These are phyloP conservation scores for Chydorus sphaericus DNA, from an alignment of 2,888 invertebrate genomes.

Conservation along the genomic window DNA sequence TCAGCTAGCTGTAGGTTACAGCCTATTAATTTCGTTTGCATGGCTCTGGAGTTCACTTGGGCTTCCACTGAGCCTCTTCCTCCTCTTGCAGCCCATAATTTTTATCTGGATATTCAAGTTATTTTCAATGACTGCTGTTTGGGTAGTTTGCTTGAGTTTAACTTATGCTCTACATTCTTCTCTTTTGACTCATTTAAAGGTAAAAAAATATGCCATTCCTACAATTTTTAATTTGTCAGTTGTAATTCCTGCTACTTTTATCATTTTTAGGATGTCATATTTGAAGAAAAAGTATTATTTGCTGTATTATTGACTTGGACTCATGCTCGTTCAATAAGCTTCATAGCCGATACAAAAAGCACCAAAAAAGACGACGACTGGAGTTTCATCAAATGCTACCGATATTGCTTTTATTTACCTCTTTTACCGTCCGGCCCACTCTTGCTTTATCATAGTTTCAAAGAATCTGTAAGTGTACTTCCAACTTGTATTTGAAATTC, in stretches of 20 bases:
- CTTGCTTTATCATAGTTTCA: slow-evolving; percentile 56
- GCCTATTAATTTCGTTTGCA: slow-evolving; percentile 34
- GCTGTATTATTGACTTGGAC: slow-evolving; percentile 49
- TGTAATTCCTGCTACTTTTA: neutral
- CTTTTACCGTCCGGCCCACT: slow-evolving; percentile 73
- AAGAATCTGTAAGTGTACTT: slow-evolving; percentile 28
- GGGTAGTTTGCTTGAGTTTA: slow-evolving; percentile 21
- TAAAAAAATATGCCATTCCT: neutral
- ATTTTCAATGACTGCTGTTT: slow-evolving; percentile 42
- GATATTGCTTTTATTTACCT: slow-evolving; percentile 71
- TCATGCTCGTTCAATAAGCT: slow-evolving; percentile 51
- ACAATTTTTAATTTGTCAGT: neutral
- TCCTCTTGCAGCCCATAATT: slow-evolving; percentile 41
- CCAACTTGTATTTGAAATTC: neutral
- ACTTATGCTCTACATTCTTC: slow-evolving; percentile 35
- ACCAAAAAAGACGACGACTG: slow-evolving; percentile 13
- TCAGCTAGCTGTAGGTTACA: slow-evolving; percentile 23
- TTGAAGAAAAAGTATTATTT: slow-evolving; percentile 27
- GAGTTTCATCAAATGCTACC: slow-evolving; percentile 38
- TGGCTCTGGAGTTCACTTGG: slow-evolving; percentile 38
- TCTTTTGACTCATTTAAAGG: slow-evolving; percentile 23
- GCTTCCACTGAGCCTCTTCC: slow-evolving; percentile 34
- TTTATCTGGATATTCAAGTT: slow-evolving; percentile 36
- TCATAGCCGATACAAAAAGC: slow-evolving; percentile 38
- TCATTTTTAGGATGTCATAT: neutral